These are phyloP conservation scores for Fratercula arctica DNA, from an alignment of 2,797 vertebrate genomes.

Conservation along the genomic window DNA sequence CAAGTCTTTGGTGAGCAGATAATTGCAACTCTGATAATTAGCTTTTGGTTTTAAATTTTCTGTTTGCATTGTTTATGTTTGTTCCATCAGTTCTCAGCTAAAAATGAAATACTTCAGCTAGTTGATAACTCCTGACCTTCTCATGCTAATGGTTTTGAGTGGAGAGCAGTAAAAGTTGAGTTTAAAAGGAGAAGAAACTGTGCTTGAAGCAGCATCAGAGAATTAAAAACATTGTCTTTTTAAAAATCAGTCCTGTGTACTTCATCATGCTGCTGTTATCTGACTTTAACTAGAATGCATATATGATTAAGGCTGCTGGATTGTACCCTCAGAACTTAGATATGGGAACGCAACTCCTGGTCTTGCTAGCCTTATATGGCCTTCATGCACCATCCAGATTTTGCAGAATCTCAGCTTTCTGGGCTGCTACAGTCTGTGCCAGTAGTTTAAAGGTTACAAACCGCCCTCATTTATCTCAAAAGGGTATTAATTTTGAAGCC, in stretches of 20 bases:
- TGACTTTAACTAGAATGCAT: neutral
- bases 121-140: neutral
- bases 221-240: neutral
- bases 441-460: neutral
- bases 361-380: neutral
- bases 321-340: neutral
- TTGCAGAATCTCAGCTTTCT: neutral
- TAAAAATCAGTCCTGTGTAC: neutral
- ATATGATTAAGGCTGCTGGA: constrained; percentile 11
- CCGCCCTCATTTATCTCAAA: neutral
- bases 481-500: constrained; percentile 9
- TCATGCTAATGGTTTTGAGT: neutral
- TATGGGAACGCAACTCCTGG: neutral
- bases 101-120: neutral
- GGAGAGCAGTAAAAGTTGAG: neutral
- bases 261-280: neutral
- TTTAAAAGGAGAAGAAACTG: neutral
- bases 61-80: neutral
- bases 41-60: neutral
- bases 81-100: neutral
- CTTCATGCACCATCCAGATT: neutral
- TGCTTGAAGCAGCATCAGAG: neutral
- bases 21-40: constrained; percentile 24
- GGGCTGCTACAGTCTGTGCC: neutral
- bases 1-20: constrained; percentile 7